Conservation (phyloP, 2,888 invertebrate genomes). For the Tortrix viridana region DNA sequence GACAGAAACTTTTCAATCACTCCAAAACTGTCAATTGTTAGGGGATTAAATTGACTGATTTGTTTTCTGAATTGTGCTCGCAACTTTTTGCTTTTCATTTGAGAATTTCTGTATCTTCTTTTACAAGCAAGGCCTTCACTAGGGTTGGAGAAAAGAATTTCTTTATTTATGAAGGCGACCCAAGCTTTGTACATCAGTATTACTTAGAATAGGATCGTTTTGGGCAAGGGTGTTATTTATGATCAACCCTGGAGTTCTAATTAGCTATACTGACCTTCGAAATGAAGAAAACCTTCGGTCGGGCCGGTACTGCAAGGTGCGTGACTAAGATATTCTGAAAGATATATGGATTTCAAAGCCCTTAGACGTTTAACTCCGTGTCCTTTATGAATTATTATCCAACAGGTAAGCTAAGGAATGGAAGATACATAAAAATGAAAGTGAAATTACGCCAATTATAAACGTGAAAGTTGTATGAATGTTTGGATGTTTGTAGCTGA, state of each 20-base stretch:
- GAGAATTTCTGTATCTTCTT: too few species aligned
- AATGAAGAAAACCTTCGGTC: neutral
- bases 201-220: slow-evolving; percentile 1
- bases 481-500: too few species aligned
- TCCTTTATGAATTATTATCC: too few species aligned
- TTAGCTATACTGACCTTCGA: slow-evolving; percentile 12
- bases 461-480: too few species aligned
- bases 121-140: neutral
- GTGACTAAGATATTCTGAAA: slow-evolving; percentile 1
- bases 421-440: too few species aligned
- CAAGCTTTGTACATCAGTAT: slow-evolving; percentile 4
- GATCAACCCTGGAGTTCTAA: slow-evolving; percentile 11
- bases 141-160: neutral
- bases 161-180: slow-evolving; percentile 25
- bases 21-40: slow-evolving; percentile 26
- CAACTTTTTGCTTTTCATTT: slow-evolving; percentile 2
- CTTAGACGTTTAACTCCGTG: too few species aligned
- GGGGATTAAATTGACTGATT: slow-evolving; percentile 24
- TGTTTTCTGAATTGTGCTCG: slow-evolving; percentile 6
- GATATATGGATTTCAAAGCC: neutral
- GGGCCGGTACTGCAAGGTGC: neutral
- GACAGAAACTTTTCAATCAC: slow-evolving; percentile 30
- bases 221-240: slow-evolving; percentile 15
- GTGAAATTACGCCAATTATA: too few species aligned
- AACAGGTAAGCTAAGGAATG: too few species aligned